These are phyloP conservation scores for Podarcis cretensis DNA, from an alignment of 2,113 vertebrate genomes.

Conservation along the genomic window DNA sequence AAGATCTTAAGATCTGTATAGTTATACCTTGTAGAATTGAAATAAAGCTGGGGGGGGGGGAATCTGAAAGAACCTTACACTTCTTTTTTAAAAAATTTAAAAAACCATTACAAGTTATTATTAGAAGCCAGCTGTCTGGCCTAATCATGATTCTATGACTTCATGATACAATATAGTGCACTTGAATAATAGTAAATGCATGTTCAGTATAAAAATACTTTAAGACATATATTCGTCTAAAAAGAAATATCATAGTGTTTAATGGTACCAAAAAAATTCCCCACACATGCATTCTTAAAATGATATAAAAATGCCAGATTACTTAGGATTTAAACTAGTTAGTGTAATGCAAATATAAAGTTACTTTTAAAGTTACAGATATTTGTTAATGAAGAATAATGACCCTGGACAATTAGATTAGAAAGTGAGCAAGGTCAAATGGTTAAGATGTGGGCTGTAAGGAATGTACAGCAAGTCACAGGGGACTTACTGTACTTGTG, in stretches of 20 bases:
- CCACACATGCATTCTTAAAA: not conserved
- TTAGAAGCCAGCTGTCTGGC: conserved; percentile 60
- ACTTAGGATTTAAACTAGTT: not conserved
- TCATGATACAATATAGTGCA: conserved; percentile 38
- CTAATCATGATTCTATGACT: conserved; percentile 35
- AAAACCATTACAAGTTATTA: conserved; percentile 27
- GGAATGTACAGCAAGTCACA: not conserved
- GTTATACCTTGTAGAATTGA: not conserved
- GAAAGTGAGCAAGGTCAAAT: conserved; percentile 5
- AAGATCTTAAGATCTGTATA: not conserved
- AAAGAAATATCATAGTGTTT: not conserved
- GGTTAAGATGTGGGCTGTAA: not conserved
- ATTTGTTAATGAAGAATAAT: conserved; percentile 3
- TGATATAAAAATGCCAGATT: not conserved
- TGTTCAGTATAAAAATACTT: conserved; percentile 12
- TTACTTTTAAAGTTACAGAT: conserved; percentile 10
- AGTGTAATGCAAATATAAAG: not conserved
- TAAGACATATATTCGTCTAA: not conserved
- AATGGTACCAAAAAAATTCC: not conserved
- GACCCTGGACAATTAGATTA: not conserved
- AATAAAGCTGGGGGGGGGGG: not conserved
- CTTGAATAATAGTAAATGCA: conserved; percentile 27
- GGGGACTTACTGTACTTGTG: conserved; percentile 20
- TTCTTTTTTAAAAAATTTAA: not conserved
- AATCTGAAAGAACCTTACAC: not conserved